Evolutionary conservation across 2,888 invertebrate genomes (phyloP), one percentile per base, ranked within the genome.

Genomic region (Epicampocera succincta): DNA sequence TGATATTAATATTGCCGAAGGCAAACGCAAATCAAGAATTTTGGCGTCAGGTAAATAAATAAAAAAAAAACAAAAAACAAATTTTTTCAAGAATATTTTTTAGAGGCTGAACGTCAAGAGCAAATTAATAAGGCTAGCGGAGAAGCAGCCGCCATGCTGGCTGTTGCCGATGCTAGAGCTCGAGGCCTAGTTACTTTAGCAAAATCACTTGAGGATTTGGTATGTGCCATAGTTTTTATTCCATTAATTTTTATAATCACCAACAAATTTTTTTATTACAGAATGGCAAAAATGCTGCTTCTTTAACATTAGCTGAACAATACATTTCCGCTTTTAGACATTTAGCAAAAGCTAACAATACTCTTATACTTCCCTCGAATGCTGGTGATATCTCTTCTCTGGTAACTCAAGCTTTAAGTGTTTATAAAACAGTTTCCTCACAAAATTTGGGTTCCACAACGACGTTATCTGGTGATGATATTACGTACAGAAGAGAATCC

Each of bases 1-100:
- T 0, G 98, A 99, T 84, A 98, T 99, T 77, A 99, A 99, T 91
- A 96, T 98, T 6, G 99, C 99, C 0, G 98, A 99, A 91, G 99
- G 99, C 88, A 96, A 97, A 91, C 94, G 99, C 80, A 94, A 95
- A 89, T 93, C 99, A 0, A 93, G 96, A 87, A 98, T 99, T 91
- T 93, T 99, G 76, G 96, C 96, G 3, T 99, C 98, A 77, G 95
- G 95, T 95, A 90, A 11, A 13, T 11, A n/a, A 42, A 11, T 42
- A n/a, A 13, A 40, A 65, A 42, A 29, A 0, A 44, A 52, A 29
- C 13, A 3, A 38, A 25, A 38, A 19, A 50, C 25, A 13, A 13
- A 12, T 25, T 12, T 13, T 21, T 21, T 50, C 5, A 25, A 5
- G 25, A n/a, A n/a, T n/a, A n/a, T n/a, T n/a, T n/a, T 15, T 42